Evolutionary conservation across 37 sponge, comb jelly and placozoan genomes (phyloP).

Genomic region (Crambe crambe): DNA sequence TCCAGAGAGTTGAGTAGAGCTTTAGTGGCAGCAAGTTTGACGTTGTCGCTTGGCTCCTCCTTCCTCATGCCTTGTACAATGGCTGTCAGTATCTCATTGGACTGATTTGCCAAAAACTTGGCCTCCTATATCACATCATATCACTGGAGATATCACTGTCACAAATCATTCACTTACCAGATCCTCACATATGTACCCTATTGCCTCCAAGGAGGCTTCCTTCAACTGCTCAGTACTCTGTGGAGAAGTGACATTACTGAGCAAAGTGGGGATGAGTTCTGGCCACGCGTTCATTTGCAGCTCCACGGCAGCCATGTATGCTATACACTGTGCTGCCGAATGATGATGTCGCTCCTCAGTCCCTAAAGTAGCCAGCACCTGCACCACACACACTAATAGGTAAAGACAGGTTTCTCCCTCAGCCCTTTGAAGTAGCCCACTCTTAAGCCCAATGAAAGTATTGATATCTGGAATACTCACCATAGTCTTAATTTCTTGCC

Average conservation of each 20-base stretch:
- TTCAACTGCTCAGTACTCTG: conserved; percentile 68
- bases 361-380: conserved; percentile 89
- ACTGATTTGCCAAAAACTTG: conserved; percentile 42
- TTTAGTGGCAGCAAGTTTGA: conserved; percentile 87
- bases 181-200: conserved; percentile 93
- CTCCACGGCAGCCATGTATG: conserved; percentile 90
- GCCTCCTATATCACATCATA: conserved; percentile 45
- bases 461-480: conserved; percentile 57
- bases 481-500: conserved; percentile 70
- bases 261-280: conserved; percentile 65
- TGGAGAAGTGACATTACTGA: conserved; percentile 38
- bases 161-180: conserved; percentile 45
- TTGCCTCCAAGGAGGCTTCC: conserved; percentile 93
- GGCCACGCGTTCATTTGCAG: conserved; percentile 83
- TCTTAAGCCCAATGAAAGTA: too few species aligned
- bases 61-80: conserved; percentile 98
- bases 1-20: conserved; percentile 94
- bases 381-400: neutral
- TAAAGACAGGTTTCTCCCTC: too few species aligned
- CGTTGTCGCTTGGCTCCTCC: conserved; percentile 90
- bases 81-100: conserved; percentile 95
- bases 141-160: too few species aligned
- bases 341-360: conserved; percentile 83
- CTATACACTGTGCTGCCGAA: conserved; percentile 94
- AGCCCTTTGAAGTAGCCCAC: too few species aligned